Conservation (phyloP, 2,888 invertebrate genomes). For the Apamea crenata region DNA sequence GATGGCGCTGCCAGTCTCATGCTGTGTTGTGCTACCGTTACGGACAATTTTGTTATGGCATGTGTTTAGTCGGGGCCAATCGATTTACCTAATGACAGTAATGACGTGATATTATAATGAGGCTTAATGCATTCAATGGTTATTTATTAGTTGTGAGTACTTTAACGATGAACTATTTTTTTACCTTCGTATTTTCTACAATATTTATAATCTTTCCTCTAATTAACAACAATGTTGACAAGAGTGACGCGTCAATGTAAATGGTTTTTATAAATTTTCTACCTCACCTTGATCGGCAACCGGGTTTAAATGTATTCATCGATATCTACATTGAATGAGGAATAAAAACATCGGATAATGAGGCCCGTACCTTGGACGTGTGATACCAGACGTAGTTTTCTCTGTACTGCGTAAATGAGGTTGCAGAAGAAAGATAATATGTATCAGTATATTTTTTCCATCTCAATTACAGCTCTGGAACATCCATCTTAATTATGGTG, state of each 20-base stretch:
- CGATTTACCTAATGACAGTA: conserved; percentile 40
- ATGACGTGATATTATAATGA: conserved; percentile 36
- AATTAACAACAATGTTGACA: conserved; percentile 49
- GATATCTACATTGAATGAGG: conserved; percentile 65
- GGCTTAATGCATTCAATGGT: conserved; percentile 11
- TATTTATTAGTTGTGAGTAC: conserved; percentile 14
- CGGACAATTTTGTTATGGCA: conserved; percentile 14
- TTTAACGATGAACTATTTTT: background rate
- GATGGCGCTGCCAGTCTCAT: conserved; percentile 77
- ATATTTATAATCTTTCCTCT: conserved; percentile 25
- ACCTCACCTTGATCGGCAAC: conserved; percentile 59
- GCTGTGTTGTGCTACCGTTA: conserved; percentile 26
- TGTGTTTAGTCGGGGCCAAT: conserved; percentile 35
- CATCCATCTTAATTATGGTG: conserved; percentile 57
- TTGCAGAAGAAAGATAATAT: conserved; percentile 45
- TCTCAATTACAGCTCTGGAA: conserved; percentile 30
- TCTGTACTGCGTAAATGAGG: conserved; percentile 50
- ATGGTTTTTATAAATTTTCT: conserved; percentile 55
- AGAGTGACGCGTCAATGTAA: conserved; percentile 33
- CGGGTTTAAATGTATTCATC: conserved; percentile 63
- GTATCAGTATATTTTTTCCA: conserved; percentile 26
- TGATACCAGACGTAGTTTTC: conserved; percentile 55
- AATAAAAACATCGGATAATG: conserved; percentile 64
- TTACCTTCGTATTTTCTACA: conserved; percentile 26
- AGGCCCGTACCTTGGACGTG: conserved; percentile 50